Evolutionary conservation across 2,797 vertebrate species (phyloP).

Genomic region (Danio albolineatus): DNA sequence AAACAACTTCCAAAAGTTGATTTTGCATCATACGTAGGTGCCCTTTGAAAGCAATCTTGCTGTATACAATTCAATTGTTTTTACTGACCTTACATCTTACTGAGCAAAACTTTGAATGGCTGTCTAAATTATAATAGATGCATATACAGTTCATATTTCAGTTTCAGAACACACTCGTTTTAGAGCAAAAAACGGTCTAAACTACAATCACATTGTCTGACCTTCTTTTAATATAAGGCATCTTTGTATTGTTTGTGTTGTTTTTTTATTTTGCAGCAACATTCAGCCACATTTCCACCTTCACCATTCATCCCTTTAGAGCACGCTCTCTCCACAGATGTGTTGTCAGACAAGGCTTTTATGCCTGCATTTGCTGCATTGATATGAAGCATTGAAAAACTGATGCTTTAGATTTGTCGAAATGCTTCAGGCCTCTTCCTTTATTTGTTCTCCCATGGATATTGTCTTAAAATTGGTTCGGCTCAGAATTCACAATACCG

Average conservation of each 20-base stretch:
- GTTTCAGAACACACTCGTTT: too few relatives aligned
- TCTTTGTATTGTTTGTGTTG: too few relatives aligned
- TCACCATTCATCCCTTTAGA: not conserved
- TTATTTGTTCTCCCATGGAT: conserved; percentile 15
- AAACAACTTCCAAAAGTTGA: too few relatives aligned
- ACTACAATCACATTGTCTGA: not conserved
- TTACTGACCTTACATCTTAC: too few relatives aligned
- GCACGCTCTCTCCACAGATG: not conserved
- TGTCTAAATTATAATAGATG: too few relatives aligned
- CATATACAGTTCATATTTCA: too few relatives aligned
- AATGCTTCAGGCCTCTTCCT: conserved; percentile 15
- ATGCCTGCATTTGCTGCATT: not conserved
- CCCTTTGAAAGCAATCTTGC: too few relatives aligned
- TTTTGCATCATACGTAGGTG: too few relatives aligned
- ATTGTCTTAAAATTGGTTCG: conserved; percentile 41
- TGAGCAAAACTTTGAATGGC: too few relatives aligned
- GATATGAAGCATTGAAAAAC: conserved; percentile 19
- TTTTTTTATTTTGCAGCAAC: too few relatives aligned
- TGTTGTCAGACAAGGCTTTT: not conserved
- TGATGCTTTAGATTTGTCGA: conserved; percentile 8
- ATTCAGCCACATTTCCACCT: not conserved
- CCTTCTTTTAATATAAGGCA: not conserved
- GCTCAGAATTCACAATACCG: conserved; percentile 7
- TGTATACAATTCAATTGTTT: too few relatives aligned
- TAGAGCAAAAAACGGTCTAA: too few relatives aligned